These are phyloP conservation scores for Synaphobranchus kaupii DNA, from an alignment of 2,797 vertebrate species.

Conservation along the genomic window DNA sequence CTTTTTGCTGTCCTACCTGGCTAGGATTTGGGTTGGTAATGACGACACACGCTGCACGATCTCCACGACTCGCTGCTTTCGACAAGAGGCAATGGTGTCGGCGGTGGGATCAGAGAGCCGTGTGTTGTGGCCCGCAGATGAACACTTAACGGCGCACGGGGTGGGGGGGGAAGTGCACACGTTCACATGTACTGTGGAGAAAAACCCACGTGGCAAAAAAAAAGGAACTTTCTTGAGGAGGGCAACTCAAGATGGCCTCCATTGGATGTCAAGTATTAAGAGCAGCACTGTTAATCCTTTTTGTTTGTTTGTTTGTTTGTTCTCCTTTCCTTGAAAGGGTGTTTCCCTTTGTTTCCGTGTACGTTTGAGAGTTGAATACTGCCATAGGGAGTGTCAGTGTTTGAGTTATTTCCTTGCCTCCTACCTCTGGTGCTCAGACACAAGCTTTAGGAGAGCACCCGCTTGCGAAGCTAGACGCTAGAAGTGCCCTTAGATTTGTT, in stretches of 20 bases:
- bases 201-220: not conserved
- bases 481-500: conserved; percentile 40
- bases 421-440: conserved; percentile 35
- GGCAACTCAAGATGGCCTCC: conserved; percentile 4
- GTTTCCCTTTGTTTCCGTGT: not conserved
- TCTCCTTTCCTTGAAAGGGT: not conserved
- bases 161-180: not conserved
- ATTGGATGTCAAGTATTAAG: not conserved
- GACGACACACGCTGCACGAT: not conserved
- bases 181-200: not conserved
- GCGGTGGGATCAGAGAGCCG: not conserved
- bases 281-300: conserved; percentile 13
- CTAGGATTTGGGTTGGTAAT: not conserved
- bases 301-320: not conserved
- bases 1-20: conserved; percentile 14
- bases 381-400: not conserved
- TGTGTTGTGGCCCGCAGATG: not conserved
- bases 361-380: conserved; percentile 24
- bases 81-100: not conserved
- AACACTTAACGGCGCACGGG: conserved; percentile 8
- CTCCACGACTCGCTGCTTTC: not conserved
- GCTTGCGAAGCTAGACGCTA: conserved; percentile 31
- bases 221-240: conserved; percentile 10
- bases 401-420: conserved; percentile 13
- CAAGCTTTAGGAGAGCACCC: conserved; percentile 18